A percentile compares a stretch with the other conserved stretches of the same genome.
Conservation (phyloP, 1,140 invertebrate genomes). For the Drosophila kohkoa region DNA sequence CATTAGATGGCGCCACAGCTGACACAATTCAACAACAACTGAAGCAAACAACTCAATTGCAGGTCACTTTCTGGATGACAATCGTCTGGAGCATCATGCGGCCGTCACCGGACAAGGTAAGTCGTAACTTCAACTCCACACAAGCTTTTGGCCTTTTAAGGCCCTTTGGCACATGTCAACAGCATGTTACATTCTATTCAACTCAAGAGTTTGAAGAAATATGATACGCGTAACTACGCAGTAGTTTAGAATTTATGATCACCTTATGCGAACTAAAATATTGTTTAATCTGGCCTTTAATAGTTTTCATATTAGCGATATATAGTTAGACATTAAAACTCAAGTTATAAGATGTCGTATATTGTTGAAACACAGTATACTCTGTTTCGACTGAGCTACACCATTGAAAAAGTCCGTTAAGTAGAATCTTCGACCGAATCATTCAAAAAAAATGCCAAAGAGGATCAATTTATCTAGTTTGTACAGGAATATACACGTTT, state of each 20-base stretch:
- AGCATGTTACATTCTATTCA: neutral
- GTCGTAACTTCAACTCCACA: slow-evolving; percentile 26
- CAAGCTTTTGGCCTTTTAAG: slow-evolving; percentile 31
- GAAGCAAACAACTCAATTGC: slow-evolving; percentile 79
- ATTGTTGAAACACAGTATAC: no score
- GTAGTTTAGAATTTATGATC: neutral
- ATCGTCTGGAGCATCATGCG: slow-evolving; percentile 80
- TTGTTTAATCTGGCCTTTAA: no score
- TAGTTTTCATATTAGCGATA: no score
- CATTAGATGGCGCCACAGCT: slow-evolving; percentile 72
- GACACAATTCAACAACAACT: slow-evolving; percentile 63
- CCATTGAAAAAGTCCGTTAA: no score
- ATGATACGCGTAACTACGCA: neutral
- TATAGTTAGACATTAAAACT: no score
- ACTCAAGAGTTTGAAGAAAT: neutral
- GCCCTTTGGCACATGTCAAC: slow-evolving; percentile 9
- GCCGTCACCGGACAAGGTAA: slow-evolving; percentile 75
- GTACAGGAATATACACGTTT: no score
- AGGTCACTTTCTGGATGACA: slow-evolving; percentile 84
- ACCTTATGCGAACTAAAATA: neutral
- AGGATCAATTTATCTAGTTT: no score
- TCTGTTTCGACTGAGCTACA: no score
- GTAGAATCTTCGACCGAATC: no score
- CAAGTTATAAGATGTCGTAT: no score
- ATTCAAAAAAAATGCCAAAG: no score